phyloP scores from a whole-genome alignment of 2,797 vertebrate species.

The Meda fulgida region DNA sequence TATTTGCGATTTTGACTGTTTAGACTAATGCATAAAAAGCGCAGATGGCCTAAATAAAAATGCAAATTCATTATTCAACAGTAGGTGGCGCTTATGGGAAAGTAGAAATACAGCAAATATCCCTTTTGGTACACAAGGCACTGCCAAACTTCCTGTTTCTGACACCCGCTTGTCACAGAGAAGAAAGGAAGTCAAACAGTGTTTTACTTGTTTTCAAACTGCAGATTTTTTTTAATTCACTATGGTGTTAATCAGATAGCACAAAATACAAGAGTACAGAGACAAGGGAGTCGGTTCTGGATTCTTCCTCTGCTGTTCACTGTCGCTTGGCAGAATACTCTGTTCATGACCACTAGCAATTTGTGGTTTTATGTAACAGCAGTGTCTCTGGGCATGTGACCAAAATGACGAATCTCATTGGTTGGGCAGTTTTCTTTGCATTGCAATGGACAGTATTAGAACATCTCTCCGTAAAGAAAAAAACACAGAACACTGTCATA shows the following conservation, averaged over 20 bases:
- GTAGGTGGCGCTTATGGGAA: not conserved
- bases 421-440: not conserved
- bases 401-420: not conserved
- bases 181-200: not conserved
- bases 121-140: not conserved
- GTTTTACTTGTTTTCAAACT: not conserved
- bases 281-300: not conserved
- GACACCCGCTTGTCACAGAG: not conserved
- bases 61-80: not conserved
- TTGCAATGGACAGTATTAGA: not conserved
- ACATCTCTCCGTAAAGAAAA: not conserved
- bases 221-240: not conserved
- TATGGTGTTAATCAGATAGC: not conserved
- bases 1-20: not conserved
- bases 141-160: not conserved
- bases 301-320: conserved; percentile 1
- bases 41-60: not conserved
- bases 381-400: not conserved
- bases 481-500: not conserved
- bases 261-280: not conserved
- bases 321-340: not conserved
- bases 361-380: not conserved
- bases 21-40: not conserved
- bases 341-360: not conserved
- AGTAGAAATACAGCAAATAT: too few relatives aligned